Base-by-base conservation (phyloP, 2,113 vertebrate genomes). In the Lichenostomus cassidix region DNA sequence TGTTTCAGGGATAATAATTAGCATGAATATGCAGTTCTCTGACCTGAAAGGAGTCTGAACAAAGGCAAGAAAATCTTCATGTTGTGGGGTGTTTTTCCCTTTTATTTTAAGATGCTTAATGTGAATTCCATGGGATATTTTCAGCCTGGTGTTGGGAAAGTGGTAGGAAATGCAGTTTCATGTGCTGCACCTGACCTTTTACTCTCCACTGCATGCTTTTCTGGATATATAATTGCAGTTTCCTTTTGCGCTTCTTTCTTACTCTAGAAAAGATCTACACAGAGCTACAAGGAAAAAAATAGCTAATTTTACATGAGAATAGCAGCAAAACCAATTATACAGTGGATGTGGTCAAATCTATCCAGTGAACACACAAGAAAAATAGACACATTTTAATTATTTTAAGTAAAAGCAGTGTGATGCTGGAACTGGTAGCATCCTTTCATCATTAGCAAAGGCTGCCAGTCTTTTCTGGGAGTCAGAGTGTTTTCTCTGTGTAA, bases 1-100 rank as follows among this genome's bases (percentile, higher is more conserved):
- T 92, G 41, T 92, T 90, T 63, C 64, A 84, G 73, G 28, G 35
- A 60, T 80, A 88, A 84, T 71, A 83, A 83, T 74, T 74, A 83
- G 28, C 41, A 69, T 35, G 47, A 89, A 82, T 9, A 63, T 56
- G 35, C 63, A 62, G 28, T 67, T 90, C 71, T 83, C 17, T 90
- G 68, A 55, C 42, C 37, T 69, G 65, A 79, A 33, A 2, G 0
- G 56, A 74, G 27, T 46, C 53, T 77, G 75, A 73, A 65, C 28
- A 70, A 80, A 85, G 27, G 17, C 85, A 89, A 81, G 60, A 92
- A 94, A 84, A 58, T 81, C 24, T 76, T 85, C 12, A 11, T 2
- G 4, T 19, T 50, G 37, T 22, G 49, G 14, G 27, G 1, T 0
- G 33, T 56, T 60, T 78, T 60, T 11, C 2, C 16, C 17, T 42